These are phyloP conservation scores for Coecobrya sp. DNA, from an alignment of 2,888 invertebrate species.

Conservation along the genomic window DNA sequence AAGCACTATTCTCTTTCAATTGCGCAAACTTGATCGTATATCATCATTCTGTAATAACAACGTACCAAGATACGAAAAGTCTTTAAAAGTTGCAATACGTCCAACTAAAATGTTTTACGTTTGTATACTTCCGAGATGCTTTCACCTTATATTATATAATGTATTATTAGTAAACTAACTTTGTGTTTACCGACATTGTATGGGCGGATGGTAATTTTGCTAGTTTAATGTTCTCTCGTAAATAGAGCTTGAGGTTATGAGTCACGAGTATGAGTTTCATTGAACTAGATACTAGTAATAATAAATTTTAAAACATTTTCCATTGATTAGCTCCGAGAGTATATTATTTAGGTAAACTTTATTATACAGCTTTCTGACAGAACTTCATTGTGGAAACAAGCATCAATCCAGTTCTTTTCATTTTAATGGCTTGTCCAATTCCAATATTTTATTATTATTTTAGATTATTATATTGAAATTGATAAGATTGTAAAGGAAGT, in stretches of 20 bases:
- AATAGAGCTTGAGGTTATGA: not conserved
- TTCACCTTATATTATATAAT: not conserved
- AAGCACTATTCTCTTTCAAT: conserved; percentile 13
- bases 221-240: not conserved
- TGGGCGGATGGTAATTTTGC: not conserved
- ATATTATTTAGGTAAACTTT: no score
- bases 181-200: conserved; percentile 37
- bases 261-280: not conserved
- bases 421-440: no score
- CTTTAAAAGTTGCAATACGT: not conserved
- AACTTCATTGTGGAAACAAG: no score
- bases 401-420: no score
- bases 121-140: not conserved
- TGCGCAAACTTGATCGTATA: conserved; percentile 33
- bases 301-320: no score
- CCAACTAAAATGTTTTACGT: not conserved
- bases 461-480: no score
- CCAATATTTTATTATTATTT: no score
- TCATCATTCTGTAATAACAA: conserved; percentile 3
- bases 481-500: no score
- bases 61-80: not conserved
- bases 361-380: no score
- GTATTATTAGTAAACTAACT: not conserved
- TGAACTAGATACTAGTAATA: no score
- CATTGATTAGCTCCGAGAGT: no score